phyloP scores from a whole-genome alignment of 1,140 invertebrate species.

The Aethina tumida region DNA sequence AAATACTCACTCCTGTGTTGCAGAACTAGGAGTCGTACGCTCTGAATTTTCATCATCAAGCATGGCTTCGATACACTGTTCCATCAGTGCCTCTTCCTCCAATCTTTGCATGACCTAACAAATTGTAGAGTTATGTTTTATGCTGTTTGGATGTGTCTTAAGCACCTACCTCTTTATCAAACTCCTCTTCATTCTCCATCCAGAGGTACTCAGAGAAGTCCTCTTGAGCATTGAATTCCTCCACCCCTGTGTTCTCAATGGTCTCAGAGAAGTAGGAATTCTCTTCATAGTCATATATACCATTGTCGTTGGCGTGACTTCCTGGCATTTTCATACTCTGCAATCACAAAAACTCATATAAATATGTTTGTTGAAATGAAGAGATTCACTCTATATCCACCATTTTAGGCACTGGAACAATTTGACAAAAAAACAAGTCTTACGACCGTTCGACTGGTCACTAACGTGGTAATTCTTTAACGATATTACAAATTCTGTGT shows the following conservation, averaged over 20 bases:
- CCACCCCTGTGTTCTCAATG: conserved; percentile 35
- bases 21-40: no score
- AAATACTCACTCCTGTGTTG: no score
- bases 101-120: conserved; percentile 68
- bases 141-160: conserved; percentile 6
- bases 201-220: conserved; percentile 84
- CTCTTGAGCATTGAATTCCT: conserved; percentile 48
- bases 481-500: no score
- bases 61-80: conserved; percentile 77
- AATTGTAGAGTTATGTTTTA: conserved; percentile 8
- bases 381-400: background rate
- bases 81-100: conserved; percentile 78
- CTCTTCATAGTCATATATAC: conserved; percentile 43
- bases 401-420: conserved; percentile 7
- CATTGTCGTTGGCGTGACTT: conserved; percentile 39
- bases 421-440: no score
- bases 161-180: conserved; percentile 65
- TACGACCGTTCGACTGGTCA: no score
- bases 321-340: conserved; percentile 50
- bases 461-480: no score
- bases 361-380: background rate
- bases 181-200: conserved; percentile 88
- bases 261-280: conserved; percentile 37
- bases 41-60: conserved; percentile 54
- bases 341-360: conserved; percentile 12